Conservation (phyloP, 2,113 vertebrate genomes). For the Macaca fascicularis region DNA sequence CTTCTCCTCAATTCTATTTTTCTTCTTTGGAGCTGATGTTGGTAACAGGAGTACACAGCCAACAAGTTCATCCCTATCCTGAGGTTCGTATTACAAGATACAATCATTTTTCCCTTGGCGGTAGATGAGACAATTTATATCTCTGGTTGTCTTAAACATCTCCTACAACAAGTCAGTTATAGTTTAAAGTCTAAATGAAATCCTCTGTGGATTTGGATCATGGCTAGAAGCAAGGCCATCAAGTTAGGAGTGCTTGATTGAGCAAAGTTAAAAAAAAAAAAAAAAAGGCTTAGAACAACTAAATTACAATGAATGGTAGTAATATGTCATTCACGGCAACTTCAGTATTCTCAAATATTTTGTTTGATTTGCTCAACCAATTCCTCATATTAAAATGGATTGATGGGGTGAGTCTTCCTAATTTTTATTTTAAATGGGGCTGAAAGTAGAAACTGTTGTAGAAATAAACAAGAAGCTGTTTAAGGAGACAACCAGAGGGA, state of each 20-base stretch:
- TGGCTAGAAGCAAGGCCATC: background rate
- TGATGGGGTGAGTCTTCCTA: background rate
- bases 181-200: slow-evolving; percentile 19
- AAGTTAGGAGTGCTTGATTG: background rate
- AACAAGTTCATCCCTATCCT: background rate
- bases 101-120: background rate
- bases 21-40: background rate
- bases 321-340: background rate
- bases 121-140: background rate
- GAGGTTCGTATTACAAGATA: background rate
- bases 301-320: background rate
- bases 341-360: background rate
- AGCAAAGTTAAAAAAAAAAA: background rate
- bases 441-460: background rate
- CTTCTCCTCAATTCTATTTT: slow-evolving; percentile 15
- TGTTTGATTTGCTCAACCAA: background rate
- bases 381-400: background rate
- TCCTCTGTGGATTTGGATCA: background rate
- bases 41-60: background rate
- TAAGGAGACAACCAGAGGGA: background rate
- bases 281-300: background rate
- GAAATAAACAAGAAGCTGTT: background rate
- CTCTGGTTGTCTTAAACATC: background rate
- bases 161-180: background rate
- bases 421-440: background rate